Evolutionary conservation across 2,797 vertebrate genomes (phyloP).

Genomic region (Hapalemur alaotrensis): DNA sequence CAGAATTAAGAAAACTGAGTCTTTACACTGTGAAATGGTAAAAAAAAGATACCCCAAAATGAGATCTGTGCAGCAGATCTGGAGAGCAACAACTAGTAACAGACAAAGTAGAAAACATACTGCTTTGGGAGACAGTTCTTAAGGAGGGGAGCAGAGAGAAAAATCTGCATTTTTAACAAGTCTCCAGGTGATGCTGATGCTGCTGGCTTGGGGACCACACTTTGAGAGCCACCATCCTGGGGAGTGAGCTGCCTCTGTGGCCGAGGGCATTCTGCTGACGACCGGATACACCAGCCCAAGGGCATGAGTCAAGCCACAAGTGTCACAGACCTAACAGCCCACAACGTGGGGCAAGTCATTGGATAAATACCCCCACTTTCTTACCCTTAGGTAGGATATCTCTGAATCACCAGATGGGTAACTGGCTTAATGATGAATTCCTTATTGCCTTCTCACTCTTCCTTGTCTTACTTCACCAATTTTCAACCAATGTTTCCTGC

Average conservation of each 20-base stretch:
- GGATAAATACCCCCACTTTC: neutral
- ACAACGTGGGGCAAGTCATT: neutral
- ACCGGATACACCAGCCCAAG: rapidly evolving
- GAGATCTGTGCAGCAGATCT: neutral
- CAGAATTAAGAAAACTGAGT: neutral
- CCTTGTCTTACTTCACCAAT: neutral
- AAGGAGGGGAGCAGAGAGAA: neutral
- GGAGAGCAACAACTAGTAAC: neutral
- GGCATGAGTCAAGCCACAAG: neutral
- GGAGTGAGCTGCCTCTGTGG: neutral
- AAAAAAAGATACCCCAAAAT: neutral
- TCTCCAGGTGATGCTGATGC: neutral
- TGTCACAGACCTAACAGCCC: rapidly evolving
- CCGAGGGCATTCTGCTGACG: neutral
- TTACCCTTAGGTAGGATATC: neutral
- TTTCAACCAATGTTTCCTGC: neutral
- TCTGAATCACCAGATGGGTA: neutral
- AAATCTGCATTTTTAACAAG: too few relatives aligned
- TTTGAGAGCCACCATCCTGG: neutral
- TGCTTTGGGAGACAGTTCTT: rapidly evolving
- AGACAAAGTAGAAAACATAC: neutral
- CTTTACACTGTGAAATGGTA: neutral
- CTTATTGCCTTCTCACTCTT: neutral
- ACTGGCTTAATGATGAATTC: neutral
- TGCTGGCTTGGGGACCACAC: rapidly evolving